These are phyloP conservation scores for Agriopis leucophaearia DNA, from an alignment of 2,888 invertebrate genomes.

Conservation along the genomic window DNA sequence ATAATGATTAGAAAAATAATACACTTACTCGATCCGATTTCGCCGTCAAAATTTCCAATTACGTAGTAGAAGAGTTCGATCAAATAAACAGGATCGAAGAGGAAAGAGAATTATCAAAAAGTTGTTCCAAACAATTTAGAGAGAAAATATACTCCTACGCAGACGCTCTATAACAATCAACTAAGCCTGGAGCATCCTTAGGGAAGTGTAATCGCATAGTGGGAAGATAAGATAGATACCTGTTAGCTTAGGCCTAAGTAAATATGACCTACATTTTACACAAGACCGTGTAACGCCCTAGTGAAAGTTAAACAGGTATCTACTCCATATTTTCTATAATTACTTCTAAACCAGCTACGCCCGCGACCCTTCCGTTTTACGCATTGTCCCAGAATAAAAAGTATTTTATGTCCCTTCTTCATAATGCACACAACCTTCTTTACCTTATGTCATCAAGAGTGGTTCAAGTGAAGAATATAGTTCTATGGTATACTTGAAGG, in stretches of 20 bases:
- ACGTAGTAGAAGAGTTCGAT: too few relatives aligned
- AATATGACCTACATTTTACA: constrained; percentile 36
- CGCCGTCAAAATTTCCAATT: too few relatives aligned
- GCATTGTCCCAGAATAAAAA: too few relatives aligned
- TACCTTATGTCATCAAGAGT: too few relatives aligned
- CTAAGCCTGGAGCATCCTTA: constrained; percentile 38
- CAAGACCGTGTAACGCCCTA: constrained; percentile 2
- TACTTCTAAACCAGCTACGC: too few relatives aligned
- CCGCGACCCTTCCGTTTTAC: too few relatives aligned
- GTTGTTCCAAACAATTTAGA: not conserved
- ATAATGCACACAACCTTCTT: too few relatives aligned
- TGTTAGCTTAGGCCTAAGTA: constrained; percentile 42
- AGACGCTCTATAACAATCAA: constrained; percentile 32
- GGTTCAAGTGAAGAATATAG: too few relatives aligned
- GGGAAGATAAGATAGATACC: constrained; percentile 37
- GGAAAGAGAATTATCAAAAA: not conserved
- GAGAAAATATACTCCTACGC: constrained; percentile 15
- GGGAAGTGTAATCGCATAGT: constrained; percentile 31
- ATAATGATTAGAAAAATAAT: too few relatives aligned
- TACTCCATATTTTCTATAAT: not conserved
- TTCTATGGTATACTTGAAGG: too few relatives aligned
- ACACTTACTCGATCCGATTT: too few relatives aligned
- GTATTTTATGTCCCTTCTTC: too few relatives aligned
- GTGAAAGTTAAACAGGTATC: constrained; percentile 8
- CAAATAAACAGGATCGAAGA: not conserved